Evolutionary conservation across 1,140 invertebrate species (phyloP), one percentile per base, ranked within the genome.

Genomic region (Cotesia typhae): DNA sequence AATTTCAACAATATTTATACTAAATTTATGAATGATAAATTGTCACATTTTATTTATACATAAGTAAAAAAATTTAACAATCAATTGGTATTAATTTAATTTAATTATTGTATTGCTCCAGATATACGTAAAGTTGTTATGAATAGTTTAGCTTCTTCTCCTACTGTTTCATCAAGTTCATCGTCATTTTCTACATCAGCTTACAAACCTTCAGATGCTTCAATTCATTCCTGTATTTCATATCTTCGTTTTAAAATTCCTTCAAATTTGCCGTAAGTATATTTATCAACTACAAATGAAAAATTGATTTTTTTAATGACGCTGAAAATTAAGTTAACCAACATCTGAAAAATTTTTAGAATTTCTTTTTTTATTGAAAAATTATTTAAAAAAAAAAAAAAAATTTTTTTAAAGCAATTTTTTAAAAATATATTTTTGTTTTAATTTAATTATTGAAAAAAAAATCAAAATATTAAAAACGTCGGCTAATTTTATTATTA

Each of bases 71-170:
- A 57, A 20, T 47, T 47, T 47, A 10, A 1, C 4, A 61, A 61
- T 61, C 9, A 61, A 28, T 61, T 10, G 14, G 35, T 37, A 61
- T 61, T 6, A 38, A n/a, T 55, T 69, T 36, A 12, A 17, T 10
- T 61, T 6, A 4, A 51, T 70, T 36, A 63, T 37, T 47, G 36
- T 36, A 63, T 53, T 10, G 55, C 38, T 67, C 17, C 55, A 59
- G 64, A 10, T 47, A 53, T 67, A 36, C 71, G 71, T 10, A 66
- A 67, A 14, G 59, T 72, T 20, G 67, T 72, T 63, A 61, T 67
- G 37, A 65, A 59, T 9, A 55, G 71, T 36, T 9, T 71, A 53
- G 60, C 70, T 6, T 71, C 70, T 9, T 71, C 70, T 12, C 53
- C 70, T 10, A 53, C 47, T 20, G 36, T 28, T 7, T 61, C 55